These are phyloP conservation scores for Panurus biarmicus DNA, from an alignment of 2,113 vertebrate species.

Conservation along the genomic window DNA sequence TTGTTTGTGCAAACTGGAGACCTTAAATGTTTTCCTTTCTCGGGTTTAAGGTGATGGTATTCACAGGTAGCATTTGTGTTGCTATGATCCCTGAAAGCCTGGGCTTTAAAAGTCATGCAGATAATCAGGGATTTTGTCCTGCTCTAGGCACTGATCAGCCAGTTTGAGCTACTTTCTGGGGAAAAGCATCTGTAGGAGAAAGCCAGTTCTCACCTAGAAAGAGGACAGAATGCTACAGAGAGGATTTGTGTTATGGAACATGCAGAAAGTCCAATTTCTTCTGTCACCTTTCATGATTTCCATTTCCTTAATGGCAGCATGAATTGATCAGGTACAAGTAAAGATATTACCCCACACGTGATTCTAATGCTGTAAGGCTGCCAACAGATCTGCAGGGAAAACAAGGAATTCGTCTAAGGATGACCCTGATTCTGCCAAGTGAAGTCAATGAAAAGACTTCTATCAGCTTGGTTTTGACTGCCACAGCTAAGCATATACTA, in stretches of 20 bases:
- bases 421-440: not conserved
- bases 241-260: not conserved
- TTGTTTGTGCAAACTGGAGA: not conserved
- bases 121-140: not conserved
- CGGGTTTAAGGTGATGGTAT: not conserved
- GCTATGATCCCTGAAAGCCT: not conserved
- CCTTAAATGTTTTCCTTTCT: not conserved
- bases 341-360: not conserved
- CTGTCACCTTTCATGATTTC: not conserved
- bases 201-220: not conserved
- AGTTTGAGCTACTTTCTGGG: not conserved
- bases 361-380: not conserved
- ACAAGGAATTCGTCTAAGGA: not conserved
- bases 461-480: not conserved
- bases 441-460: not conserved
- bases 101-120: not conserved
- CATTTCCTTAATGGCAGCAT: not conserved
- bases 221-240: not conserved
- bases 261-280: not conserved
- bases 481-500: not conserved
- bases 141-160: not conserved
- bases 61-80: not conserved
- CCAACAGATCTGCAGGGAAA: not conserved
- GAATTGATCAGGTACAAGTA: not conserved
- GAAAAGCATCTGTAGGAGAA: not conserved